Percentiles rank a stretch among this genome's conserved stretches.
Conservation (phyloP, 1,140 invertebrate genomes). For the Vollenhovia emeryi region DNA sequence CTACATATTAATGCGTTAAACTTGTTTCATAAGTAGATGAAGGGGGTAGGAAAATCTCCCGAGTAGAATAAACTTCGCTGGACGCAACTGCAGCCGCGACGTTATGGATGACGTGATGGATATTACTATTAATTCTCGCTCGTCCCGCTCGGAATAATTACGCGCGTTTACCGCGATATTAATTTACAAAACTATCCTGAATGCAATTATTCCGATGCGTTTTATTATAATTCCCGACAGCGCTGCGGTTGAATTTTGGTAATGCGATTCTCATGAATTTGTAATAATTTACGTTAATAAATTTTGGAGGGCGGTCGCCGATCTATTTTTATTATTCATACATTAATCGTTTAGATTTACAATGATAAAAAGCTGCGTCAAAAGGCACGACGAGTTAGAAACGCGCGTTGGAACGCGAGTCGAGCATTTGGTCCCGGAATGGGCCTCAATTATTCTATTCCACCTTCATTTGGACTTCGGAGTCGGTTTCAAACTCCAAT, state of each 20-base stretch:
- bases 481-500: too few relatives aligned
- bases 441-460: too few relatives aligned
- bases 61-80: neutral
- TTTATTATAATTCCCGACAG: constrained; percentile 5
- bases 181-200: constrained; percentile 41
- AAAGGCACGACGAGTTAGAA: neutral
- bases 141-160: neutral
- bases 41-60: neutral
- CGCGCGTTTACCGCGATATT: neutral
- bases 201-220: constrained; percentile 11
- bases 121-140: neutral
- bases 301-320: neutral
- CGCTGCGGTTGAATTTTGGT: neutral
- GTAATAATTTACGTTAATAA: constrained; percentile 28
- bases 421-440: too few relatives aligned
- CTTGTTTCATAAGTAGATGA: neutral
- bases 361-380: neutral
- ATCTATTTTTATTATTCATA: neutral
- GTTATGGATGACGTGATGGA: neutral
- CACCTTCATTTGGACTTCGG: too few relatives aligned
- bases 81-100: neutral
- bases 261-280: constrained; percentile 17
- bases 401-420: too few relatives aligned
- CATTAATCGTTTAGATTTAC: neutral
- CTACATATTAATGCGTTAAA: neutral